A percentile compares a stretch with the other conserved stretches of the same genome.
Evolutionary conservation across 1,140 invertebrate species (phyloP).

Genomic region (Chlorops oryzae): DNA sequence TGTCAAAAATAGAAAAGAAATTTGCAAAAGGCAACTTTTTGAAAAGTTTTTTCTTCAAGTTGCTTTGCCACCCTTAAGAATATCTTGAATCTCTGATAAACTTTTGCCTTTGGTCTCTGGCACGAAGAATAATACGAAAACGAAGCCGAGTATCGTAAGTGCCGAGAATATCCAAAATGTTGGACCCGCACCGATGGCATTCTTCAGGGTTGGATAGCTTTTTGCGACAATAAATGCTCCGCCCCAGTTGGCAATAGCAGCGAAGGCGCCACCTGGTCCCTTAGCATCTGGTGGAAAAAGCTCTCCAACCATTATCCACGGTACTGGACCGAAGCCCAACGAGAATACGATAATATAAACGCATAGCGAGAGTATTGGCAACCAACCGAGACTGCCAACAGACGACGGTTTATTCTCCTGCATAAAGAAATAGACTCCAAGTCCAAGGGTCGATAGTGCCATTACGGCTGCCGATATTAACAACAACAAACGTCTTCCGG

Average conservation of each 20-base stretch:
- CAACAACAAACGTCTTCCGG: conserved; percentile 65
- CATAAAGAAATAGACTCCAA: conserved; percentile 63
- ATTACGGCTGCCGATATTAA: conserved; percentile 60
- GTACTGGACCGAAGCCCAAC: conserved; percentile 73
- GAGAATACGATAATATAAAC: conserved; percentile 73
- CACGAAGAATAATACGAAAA: conserved; percentile 58
- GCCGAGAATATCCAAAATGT: conserved; percentile 70
- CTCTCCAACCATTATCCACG: conserved; percentile 72
- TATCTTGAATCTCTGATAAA: conserved; percentile 56
- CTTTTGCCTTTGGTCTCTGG: conserved; percentile 68
- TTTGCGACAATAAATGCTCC: conserved; percentile 79
- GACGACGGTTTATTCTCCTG: conserved; percentile 22
- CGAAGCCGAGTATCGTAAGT: conserved; percentile 59
- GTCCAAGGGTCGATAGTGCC: conserved; percentile 55
- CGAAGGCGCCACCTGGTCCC: conserved; percentile 66
- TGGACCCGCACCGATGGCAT: conserved; percentile 52
- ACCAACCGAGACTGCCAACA: conserved; percentile 51
- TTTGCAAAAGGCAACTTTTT: no score
- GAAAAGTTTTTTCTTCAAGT: no score
- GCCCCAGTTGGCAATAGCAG: conserved; percentile 70
- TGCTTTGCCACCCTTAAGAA: conserved; percentile 16
- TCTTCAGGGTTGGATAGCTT: conserved; percentile 47
- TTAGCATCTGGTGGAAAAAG: conserved; percentile 69
- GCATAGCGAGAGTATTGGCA: conserved; percentile 68
- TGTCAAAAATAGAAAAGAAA: no score